These are phyloP conservation scores for Allophyes oxyacanthae DNA, from an alignment of 2,888 invertebrate species.

Conservation along the genomic window DNA sequence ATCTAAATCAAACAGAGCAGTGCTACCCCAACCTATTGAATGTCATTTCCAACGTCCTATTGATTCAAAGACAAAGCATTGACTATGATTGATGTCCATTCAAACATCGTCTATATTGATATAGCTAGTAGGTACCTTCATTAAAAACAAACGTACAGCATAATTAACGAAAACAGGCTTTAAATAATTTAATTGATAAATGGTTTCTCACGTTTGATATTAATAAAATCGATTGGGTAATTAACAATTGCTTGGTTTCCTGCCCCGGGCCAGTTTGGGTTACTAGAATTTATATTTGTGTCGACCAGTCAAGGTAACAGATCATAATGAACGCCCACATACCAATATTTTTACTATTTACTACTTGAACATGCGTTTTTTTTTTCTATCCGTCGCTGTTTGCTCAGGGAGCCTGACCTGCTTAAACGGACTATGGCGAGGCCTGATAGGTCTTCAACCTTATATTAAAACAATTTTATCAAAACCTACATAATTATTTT, in stretches of 20 bases:
- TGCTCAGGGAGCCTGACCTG: too few species aligned
- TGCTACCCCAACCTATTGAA: neutral
- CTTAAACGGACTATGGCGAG: too few species aligned
- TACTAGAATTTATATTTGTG: conserved; percentile 25
- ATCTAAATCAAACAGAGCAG: neutral
- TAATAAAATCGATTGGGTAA: conserved; percentile 48
- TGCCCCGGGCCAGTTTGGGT: conserved; percentile 31
- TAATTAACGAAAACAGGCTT: conserved; percentile 28
- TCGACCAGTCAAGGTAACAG: conserved; percentile 32
- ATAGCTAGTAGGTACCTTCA: conserved; percentile 7
- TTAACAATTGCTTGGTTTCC: conserved; percentile 38
- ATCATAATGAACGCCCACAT: conserved; percentile 17
- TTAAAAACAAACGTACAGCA: conserved; percentile 18
- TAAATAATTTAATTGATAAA: conserved; percentile 42
- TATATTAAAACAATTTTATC: too few species aligned
- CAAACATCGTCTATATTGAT: neutral
- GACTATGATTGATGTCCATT: conserved; percentile 13
- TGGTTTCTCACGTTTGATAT: conserved; percentile 34
- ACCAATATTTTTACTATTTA: neutral
- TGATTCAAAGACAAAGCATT: conserved; percentile 12
- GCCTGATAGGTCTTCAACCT: too few species aligned
- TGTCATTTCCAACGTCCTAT: neutral
- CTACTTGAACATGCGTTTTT: neutral
- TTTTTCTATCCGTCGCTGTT: too few species aligned
- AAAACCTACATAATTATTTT: too few species aligned